Evolutionary conservation across 2,888 invertebrate genomes (phyloP).

Genomic region (Lasioglossum marginatum): DNA sequence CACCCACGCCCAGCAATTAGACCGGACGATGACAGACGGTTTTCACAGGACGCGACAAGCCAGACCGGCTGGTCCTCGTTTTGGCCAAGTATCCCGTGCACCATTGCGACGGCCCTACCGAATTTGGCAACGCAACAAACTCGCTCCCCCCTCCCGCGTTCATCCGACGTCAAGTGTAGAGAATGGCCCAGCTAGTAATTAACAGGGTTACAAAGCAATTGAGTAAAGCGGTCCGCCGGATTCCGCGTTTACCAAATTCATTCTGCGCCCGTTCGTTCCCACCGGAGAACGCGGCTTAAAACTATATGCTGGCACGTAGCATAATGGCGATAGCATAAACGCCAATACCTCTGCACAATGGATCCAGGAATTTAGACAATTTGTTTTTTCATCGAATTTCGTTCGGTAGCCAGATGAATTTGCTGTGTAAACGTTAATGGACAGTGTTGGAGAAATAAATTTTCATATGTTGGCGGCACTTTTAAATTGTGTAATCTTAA

Average conservation of each 20-base stretch:
- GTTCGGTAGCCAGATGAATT: too few species aligned
- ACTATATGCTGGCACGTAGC: slow-evolving; percentile 25
- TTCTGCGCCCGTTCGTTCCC: slow-evolving; percentile 18
- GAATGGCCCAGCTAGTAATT: slow-evolving; percentile 33
- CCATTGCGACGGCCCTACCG: not conserved
- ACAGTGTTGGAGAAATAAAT: too few species aligned
- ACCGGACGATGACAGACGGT: slow-evolving; percentile 2
- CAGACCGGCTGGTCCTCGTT: not conserved
- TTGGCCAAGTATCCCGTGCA: not conserved
- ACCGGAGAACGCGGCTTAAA: slow-evolving; percentile 25
- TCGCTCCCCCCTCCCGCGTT: not conserved
- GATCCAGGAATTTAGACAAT: not conserved
- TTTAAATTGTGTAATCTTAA: too few species aligned
- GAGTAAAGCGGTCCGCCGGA: slow-evolving; percentile 42
- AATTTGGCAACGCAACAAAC: slow-evolving; percentile 9
- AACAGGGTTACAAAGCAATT: slow-evolving; percentile 52
- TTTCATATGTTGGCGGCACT: too few species aligned
- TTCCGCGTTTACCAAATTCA: slow-evolving; percentile 55
- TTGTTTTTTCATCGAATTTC: not conserved
- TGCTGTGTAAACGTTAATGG: too few species aligned
- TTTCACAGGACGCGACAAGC: not conserved
- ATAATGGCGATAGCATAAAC: not conserved
- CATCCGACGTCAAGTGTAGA: slow-evolving; percentile 14
- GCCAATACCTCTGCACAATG: slow-evolving; percentile 2
- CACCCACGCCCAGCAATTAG: not conserved